Conservation (phyloP, 2,797 vertebrate genomes). For the Myotis findleyi region DNA sequence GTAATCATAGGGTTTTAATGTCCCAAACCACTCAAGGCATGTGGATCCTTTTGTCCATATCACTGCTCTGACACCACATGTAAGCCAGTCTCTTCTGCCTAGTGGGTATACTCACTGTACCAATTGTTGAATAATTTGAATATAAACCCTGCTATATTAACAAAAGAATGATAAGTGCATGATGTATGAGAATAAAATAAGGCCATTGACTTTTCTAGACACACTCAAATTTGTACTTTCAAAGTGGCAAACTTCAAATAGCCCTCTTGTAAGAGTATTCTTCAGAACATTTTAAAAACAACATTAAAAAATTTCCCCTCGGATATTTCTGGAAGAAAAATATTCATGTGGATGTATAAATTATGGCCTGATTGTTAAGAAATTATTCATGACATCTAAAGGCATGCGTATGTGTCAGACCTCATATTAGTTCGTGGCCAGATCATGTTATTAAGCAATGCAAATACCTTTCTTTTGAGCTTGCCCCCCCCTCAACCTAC, state of each 20-base stretch:
- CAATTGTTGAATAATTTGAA: conserved; percentile 19
- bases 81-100: background rate
- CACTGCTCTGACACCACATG: background rate
- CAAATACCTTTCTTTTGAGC: background rate
- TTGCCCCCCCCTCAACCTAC: rapidly evolving
- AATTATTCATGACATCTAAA: conserved; percentile 39
- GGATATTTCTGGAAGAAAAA: conserved; percentile 61
- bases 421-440: background rate
- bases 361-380: conserved; percentile 28
- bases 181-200: conserved; percentile 25
- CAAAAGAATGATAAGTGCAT: background rate
- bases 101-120: background rate
- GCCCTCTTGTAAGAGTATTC: conserved; percentile 46
- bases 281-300: conserved; percentile 58
- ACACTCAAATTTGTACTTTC: conserved; percentile 39
- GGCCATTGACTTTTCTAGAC: conserved; percentile 34
- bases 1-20: background rate
- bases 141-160: background rate
- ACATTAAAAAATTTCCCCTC: conserved; percentile 21
- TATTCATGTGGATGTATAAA: conserved; percentile 50
- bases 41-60: background rate
- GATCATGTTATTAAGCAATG: background rate
- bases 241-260: conserved; percentile 57
- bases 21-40: background rate
- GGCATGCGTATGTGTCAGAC: background rate